Evolutionary conservation across 2,888 invertebrate genomes (phyloP), one percentile per base, ranked within the genome.

Genomic region (Matsumyia berberina): DNA sequence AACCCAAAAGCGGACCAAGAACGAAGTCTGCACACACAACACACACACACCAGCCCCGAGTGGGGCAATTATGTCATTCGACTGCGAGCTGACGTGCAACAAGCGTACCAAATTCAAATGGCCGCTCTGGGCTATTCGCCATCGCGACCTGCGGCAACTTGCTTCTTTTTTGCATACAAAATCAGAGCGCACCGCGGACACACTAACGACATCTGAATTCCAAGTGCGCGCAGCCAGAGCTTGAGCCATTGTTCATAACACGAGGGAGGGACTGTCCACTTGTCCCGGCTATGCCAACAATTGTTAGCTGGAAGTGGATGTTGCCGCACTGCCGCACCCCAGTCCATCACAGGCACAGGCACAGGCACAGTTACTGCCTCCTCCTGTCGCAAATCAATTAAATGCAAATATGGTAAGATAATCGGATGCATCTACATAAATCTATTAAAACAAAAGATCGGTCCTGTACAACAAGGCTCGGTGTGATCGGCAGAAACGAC

Each of bases 31-130:
- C 4, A 1, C 24, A 62, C 37, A 53, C 29, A 15, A 9, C 31
- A 19, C 19, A n/a, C 42, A 35, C 42, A 77, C 35, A 55, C 66
- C 79, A 86, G 2, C 42, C 57, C 42, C 46, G 49, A 87, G 86
- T 86, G 85, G 82, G 88, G 89, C 88, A 89, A 88, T 89, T 89
- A 89, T 89, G 89, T 89, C 89, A 89, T 89, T 87, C 87, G 86
- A 85, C 77, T 79, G 86, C 85, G 76, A 87, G 87, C 85, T 89
- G 89, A 88, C 88, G 88, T 87, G 88, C 87, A 88, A 88, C 88
- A 88, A 87, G 87, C 87, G 87, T 87, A 86, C 86, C 80, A 86
- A 86, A 85, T 86, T 81, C 77, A 79, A 87, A 87, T 87, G 73
- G 85, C 77, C 72, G 85, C 87, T 87, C 85, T 62, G 79, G 80